phyloP scores from a whole-genome alignment of 64 coral and sea anemone species.

The Platygyra sinensis region DNA sequence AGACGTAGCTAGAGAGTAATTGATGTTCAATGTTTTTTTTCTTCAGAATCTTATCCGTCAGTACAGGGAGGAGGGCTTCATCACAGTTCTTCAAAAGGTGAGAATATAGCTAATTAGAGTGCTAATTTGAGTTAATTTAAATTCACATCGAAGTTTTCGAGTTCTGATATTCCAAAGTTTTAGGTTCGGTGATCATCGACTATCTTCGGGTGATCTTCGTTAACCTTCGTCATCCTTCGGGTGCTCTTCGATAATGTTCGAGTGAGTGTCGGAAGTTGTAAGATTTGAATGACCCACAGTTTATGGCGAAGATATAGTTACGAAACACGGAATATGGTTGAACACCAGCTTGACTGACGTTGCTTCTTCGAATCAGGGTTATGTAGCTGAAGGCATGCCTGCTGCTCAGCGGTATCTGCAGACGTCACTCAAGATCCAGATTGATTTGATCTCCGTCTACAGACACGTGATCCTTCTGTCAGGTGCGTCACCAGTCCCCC shows the following conservation, averaged over 20 bases:
- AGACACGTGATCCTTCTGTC: constrained; percentile 69
- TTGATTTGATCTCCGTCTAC: constrained; percentile 53
- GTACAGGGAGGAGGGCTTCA: constrained; percentile 41
- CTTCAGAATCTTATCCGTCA: constrained; percentile 34
- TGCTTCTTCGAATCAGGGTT: constrained; percentile 4
- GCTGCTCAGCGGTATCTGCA: constrained; percentile 50
- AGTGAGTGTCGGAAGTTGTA: too few species aligned
- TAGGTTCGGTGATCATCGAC: too few species aligned
- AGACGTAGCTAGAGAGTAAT: neutral
- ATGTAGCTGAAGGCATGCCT: constrained; percentile 41
- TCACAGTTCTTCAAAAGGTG: constrained; percentile 60
- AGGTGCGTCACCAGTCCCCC: constrained; percentile 11
- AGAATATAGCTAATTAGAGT: neutral
- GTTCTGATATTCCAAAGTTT: too few species aligned
- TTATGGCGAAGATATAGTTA: too few species aligned
- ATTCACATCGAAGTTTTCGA: too few species aligned
- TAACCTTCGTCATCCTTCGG: too few species aligned
- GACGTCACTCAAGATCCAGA: constrained; percentile 48
- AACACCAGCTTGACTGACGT: too few species aligned
- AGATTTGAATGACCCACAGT: too few species aligned
- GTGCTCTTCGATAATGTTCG: too few species aligned
- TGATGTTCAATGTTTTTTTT: neutral
- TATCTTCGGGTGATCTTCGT: too few species aligned
- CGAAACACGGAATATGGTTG: too few species aligned
- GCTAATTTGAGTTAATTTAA: neutral